Evolutionary conservation across 2,797 vertebrate genomes (phyloP), one percentile per base, ranked within the genome.

Genomic region (Gallinago stenura): DNA sequence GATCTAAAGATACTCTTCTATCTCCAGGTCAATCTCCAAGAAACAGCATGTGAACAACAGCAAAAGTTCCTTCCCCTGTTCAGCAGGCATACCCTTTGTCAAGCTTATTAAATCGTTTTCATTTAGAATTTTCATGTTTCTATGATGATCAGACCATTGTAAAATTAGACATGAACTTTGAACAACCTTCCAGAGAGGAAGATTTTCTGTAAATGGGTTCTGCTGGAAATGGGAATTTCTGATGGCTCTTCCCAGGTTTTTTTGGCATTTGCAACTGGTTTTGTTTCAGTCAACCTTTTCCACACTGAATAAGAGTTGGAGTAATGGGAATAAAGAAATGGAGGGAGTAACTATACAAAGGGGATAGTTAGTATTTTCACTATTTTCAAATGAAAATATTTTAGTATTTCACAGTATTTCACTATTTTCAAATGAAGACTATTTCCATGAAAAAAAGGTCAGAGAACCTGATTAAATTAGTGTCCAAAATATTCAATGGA

Each of bases 111-210:
- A 39, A 17, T 26, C 0, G 0, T 62, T 96, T 89, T 75, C 50
- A 9, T 48, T 71, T 91, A 83, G 83, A 81, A 83, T 92, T 93
- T 56, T 66, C 45, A 30, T 45, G 60, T 87, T 79, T 83, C 56
- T 88, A 53, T 95, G 88, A 91, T 95, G 65, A 86, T 65, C 61
- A 94, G 75, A 51, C 92, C 93, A 20, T 73, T 96, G 33, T 73
- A 96, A 81, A 97, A 95, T 93, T 92, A 95, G 90, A 88, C 39
- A 60, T 97, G 82, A 97, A 93, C 92, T 97, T 92, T 94, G 75
- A 69, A n/a, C 95, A 89, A 92, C 87, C 95, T 90, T 95, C 33
- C 75, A 73, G 53, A 93, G 35, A 94, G 70, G 46, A 94, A 92
- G 50, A 92, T 81, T 97, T 97, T 92, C 90, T 97, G 91, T 95